These are phyloP conservation scores for Caenorhabditis briggsae DNA, from an alignment of 1,140 invertebrate genomes.

Conservation along the genomic window DNA sequence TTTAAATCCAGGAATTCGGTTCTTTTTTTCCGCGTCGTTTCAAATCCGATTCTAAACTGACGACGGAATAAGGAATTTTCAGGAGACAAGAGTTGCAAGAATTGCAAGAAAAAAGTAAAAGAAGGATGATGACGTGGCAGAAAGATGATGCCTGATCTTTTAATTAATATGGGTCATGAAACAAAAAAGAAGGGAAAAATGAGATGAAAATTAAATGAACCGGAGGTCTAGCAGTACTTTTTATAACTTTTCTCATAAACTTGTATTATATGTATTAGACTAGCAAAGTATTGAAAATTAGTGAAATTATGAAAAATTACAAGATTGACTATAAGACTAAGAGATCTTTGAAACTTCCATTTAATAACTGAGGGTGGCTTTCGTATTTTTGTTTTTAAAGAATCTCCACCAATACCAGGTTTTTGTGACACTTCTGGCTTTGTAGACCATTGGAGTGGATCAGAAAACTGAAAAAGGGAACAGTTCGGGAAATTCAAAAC, in stretches of 20 bases:
- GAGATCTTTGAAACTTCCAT: conserved; percentile 12
- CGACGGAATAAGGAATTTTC: conserved; percentile 1
- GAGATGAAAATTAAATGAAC: too few relatives aligned
- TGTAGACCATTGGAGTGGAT: too few relatives aligned
- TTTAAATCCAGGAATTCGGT: neutral
- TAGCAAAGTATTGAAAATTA: too few relatives aligned
- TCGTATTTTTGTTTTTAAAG: neutral
- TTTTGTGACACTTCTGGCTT: conserved; percentile 10
- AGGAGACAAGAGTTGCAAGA: neutral
- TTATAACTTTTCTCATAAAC: too few relatives aligned
- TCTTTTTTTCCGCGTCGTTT: conserved; percentile 7
- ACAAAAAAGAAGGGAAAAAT: too few relatives aligned
- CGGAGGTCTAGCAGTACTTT: too few relatives aligned
- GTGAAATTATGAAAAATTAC: too few relatives aligned
- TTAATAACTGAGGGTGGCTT: neutral
- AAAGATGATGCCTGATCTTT: too few relatives aligned
- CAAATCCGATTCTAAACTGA: neutral
- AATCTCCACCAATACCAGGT: neutral
- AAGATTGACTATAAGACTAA: too few relatives aligned
- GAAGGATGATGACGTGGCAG: neutral
- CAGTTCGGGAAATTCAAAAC: neutral
- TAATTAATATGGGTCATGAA: too few relatives aligned
- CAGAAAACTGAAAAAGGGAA: neutral
- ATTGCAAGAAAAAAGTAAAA: neutral
- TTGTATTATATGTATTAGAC: too few relatives aligned